These are phyloP conservation scores for Netelia melanura DNA, from an alignment of 2,888 invertebrate genomes.

Conservation along the genomic window DNA sequence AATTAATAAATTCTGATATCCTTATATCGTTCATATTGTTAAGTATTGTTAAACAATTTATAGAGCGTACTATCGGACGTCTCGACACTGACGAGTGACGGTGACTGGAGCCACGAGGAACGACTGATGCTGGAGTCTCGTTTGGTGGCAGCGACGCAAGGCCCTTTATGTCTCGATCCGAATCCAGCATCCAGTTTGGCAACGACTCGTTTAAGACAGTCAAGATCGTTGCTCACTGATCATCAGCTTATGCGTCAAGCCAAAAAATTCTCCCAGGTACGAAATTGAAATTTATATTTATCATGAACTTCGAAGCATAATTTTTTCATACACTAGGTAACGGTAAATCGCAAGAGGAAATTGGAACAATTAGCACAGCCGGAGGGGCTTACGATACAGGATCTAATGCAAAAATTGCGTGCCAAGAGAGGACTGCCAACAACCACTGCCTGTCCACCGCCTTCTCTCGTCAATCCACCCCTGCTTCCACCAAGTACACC, in stretches of 20 bases:
- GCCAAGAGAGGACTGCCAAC: conserved; percentile 81
- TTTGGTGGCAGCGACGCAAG: conserved; percentile 93
- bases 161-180: conserved; percentile 95
- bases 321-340: conserved; percentile 85
- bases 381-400: conserved; percentile 91
- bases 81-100: conserved; percentile 82
- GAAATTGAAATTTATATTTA: neutral
- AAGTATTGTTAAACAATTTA: neutral
- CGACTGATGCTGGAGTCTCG: conserved; percentile 93
- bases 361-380: conserved; percentile 93
- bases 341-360: conserved; percentile 95
- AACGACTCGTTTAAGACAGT: conserved; percentile 91
- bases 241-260: conserved; percentile 91
- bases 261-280: conserved; percentile 91
- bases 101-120: conserved; percentile 91
- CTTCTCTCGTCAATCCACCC: conserved; percentile 81
- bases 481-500: conserved; percentile 82
- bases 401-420: conserved; percentile 86
- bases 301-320: neutral
- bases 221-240: conserved; percentile 91
- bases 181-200: conserved; percentile 92
- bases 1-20: neutral
- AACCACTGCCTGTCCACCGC: conserved; percentile 82
- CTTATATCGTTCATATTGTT: neutral
- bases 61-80: conserved; percentile 84